Base-by-base conservation (phyloP, 2,888 invertebrate species). In the Carcina quercana region DNA sequence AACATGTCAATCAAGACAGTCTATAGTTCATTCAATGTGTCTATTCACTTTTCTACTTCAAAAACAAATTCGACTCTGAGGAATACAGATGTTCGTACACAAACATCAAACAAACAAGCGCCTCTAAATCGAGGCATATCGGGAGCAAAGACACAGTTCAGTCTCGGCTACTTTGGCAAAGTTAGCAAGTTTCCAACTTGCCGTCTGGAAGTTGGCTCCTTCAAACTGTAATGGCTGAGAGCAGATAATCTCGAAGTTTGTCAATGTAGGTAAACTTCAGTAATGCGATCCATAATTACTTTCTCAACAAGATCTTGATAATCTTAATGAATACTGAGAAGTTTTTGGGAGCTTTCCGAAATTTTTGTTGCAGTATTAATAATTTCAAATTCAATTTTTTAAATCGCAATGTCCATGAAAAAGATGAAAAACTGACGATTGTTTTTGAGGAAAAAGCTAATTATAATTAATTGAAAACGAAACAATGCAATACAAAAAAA, bases 231-330 rank as follows among this genome's bases (percentile, higher is more conserved):
- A 73, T 71, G 59, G 62, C 53, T 67, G 51, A 50, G 59, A 68
- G 65, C 50, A 68, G 68, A 72, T 72, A 71, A 74, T 72, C 72
- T 69, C 45, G 55, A 67, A 73, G 65, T 72, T 74, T 69, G 68
- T 62, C 60, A 59, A 56, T 60, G 51, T 48, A 45, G 54, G 49
- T 55, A 53, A 71, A 73, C 61, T 74, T 61, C 33, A 36, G 56
- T 68, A 62, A 69, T 59, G 55, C 54, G 55, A 69, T 66, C 58
- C 50, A 38, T 62, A 66, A 70, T 70, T 64, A 69, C 59, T 62
- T 67, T 57, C 43, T 38, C 37, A 53, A 57, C 48, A 47, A 45
- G 46, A 50, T 59, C 49, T 44, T 50, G 45, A 56, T 51, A 53
- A 44, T 28, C 28, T 42, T 37, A 36, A 43, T 37, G 29, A 38